A percentile compares a stretch with the other conserved stretches of the same genome.
These are phyloP conservation scores for Lepidocyrtinus sp. DNA, from an alignment of 2,888 invertebrate genomes.

Conservation along the genomic window DNA sequence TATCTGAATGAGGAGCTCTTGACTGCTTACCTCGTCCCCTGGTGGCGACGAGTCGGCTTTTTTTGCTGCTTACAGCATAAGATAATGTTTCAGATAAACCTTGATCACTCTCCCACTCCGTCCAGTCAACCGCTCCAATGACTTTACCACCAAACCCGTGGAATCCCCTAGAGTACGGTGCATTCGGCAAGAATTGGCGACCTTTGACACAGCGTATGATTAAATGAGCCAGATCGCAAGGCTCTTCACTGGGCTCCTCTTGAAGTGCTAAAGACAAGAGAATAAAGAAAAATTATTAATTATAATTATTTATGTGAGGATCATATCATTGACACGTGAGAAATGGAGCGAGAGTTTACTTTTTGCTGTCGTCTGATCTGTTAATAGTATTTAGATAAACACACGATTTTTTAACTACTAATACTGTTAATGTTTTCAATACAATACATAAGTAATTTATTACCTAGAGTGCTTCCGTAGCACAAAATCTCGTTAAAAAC, in stretches of 20 bases:
- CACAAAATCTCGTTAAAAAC: conserved; percentile 92
- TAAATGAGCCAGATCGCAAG: conserved; percentile 87
- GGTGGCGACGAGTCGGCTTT: conserved; percentile 42
- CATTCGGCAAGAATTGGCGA: conserved; percentile 81
- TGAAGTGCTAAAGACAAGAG: too few relatives aligned
- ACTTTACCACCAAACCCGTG: conserved; percentile 74
- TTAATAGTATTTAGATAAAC: too few relatives aligned
- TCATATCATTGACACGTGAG: too few relatives aligned
- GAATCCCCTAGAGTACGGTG: conserved; percentile 73
- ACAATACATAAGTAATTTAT: too few relatives aligned
- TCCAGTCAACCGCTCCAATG: conserved; percentile 71
- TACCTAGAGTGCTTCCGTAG: conserved; percentile 92
- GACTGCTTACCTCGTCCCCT: conserved; percentile 42
- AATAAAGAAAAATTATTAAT: too few relatives aligned
- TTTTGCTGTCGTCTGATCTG: too few relatives aligned
- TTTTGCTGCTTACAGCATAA: conserved; percentile 22
- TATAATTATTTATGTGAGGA: too few relatives aligned
- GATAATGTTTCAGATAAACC: conserved; percentile 34
- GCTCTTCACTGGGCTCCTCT: conserved; percentile 82
- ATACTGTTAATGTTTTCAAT: too few relatives aligned
- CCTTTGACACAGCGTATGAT: conserved; percentile 90
- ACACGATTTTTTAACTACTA: too few relatives aligned
- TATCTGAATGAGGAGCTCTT: conserved; percentile 38
- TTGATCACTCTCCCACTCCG: conserved; percentile 68
- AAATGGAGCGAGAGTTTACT: too few relatives aligned